Base-by-base conservation (phyloP, 2,888 invertebrate species). In the Drosophila acutilabella region DNA sequence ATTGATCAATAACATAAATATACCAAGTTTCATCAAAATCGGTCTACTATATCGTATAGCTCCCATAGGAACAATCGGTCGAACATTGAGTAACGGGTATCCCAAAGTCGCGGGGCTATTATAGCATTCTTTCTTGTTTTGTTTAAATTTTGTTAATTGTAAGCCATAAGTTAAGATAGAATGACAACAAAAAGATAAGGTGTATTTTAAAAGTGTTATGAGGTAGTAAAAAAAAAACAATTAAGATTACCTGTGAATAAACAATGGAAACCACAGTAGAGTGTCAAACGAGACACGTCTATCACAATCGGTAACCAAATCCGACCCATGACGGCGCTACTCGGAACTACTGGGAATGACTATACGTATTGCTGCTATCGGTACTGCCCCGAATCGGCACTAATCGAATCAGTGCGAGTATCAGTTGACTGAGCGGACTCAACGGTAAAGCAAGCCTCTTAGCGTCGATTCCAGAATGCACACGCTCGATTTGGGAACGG, bases 401-500 rank as follows among this genome's bases (percentile, higher is more conserved):
- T 18, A 8, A 23, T 45, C 44, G 30, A 13, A 36, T 10, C 36
- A 14, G 14, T 33, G 26, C 20, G 14, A 59, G 51, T 36, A 42
- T 71, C 65, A 71, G 70, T 71, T 40, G 52, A 11, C 57, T 18
- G 20, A 38, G 62, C 45, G 71, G n/a, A 18, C 41, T 65, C 56
- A 18, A 16, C 45, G 59, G 7, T 51, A 33, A 45, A 56, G 56
- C 52, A 56, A 44, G 59, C 48, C 36, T 20, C 10, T 47, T 18
- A 33, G 50, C 50, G 47, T 18, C 14, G 7, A 48, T 11, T 45
- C 14, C 20, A 41, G 16, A 26, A 71, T 71, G 71, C 71, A 72
- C 42, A 13, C 58, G 4, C 8, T 59, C 2, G 72, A 58, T 18
- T 8, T 36, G 11, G 42, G 1, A 18, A 50, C 11, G 8, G 18